These are phyloP conservation scores for Baccha elongata DNA, from an alignment of 2,888 invertebrate genomes.

Conservation along the genomic window DNA sequence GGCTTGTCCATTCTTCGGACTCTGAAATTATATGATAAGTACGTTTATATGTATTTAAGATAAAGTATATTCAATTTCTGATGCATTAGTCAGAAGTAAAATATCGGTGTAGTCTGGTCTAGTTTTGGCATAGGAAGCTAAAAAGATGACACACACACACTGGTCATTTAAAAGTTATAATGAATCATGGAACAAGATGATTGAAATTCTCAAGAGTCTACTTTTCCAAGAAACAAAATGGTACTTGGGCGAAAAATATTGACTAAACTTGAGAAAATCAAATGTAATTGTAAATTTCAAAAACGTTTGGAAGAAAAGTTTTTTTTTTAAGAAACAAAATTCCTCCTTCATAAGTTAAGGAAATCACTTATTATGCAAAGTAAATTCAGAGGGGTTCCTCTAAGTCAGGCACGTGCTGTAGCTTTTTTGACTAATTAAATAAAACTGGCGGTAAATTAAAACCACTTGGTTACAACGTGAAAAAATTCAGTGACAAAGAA, in stretches of 20 bases:
- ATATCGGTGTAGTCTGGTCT: neutral
- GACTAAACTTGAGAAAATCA: too few species aligned
- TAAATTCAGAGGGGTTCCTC: neutral
- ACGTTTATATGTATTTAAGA: slow-evolving; percentile 3
- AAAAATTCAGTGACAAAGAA: slow-evolving; percentile 43
- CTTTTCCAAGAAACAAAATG: neutral
- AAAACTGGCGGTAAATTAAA: slow-evolving; percentile 13
- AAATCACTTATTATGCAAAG: slow-evolving; percentile 1
- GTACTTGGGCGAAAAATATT: neutral
- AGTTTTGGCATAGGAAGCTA: neutral
- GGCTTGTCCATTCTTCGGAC: slow-evolving; percentile 3
- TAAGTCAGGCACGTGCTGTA: slow-evolving; percentile 3
- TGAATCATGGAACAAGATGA: slow-evolving; percentile 1
- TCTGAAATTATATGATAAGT: slow-evolving; percentile 14
- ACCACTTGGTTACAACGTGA: slow-evolving; percentile 15
- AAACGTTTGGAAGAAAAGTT: neutral
- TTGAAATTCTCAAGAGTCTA: too few species aligned
- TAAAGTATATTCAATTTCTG: neutral
- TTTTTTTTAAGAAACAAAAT: neutral
- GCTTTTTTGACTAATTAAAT: slow-evolving; percentile 18
- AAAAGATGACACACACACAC: neutral
- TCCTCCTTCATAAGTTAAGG: too few species aligned
- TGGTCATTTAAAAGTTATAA: neutral
- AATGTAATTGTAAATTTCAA: too few species aligned
- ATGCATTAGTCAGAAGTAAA: slow-evolving; percentile 24